Conservation (phyloP, 2,113 vertebrate genomes). For the Aix galericulata region DNA sequence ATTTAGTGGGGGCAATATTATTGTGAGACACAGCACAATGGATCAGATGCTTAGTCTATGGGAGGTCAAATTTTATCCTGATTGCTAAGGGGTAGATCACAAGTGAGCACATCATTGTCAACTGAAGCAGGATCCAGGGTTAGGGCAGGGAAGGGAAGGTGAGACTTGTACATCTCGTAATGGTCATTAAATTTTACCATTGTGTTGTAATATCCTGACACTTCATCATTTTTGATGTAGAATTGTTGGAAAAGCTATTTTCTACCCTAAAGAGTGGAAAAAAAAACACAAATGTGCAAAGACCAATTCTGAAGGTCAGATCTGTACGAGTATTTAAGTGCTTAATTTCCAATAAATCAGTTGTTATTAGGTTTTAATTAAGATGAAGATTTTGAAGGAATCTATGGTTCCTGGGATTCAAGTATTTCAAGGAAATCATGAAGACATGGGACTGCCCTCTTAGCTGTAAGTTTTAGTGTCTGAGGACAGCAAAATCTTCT, state of each 20-base stretch:
- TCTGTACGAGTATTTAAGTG: neutral
- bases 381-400: neutral
- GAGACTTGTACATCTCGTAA: accelerated
- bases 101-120: neutral
- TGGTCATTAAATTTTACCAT: accelerated
- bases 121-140: neutral
- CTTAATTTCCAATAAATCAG: neutral
- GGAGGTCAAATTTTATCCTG: neutral
- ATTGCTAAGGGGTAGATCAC: neutral
- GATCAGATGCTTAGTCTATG: neutral
- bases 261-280: neutral
- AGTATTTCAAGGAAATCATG: neutral
- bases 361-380: neutral
- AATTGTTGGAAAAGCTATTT: neutral
- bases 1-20: neutral
- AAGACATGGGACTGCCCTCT: neutral
- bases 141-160: neutral
- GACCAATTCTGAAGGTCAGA: neutral
- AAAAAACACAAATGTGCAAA: neutral
- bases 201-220: neutral
- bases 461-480: neutral
- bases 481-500: neutral
- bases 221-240: neutral
- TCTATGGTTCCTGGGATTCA: neutral
- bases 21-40: neutral